Evolutionary conservation across 2,888 invertebrate species (phyloP).

Genomic region (Epinotia brunnichana): DNA sequence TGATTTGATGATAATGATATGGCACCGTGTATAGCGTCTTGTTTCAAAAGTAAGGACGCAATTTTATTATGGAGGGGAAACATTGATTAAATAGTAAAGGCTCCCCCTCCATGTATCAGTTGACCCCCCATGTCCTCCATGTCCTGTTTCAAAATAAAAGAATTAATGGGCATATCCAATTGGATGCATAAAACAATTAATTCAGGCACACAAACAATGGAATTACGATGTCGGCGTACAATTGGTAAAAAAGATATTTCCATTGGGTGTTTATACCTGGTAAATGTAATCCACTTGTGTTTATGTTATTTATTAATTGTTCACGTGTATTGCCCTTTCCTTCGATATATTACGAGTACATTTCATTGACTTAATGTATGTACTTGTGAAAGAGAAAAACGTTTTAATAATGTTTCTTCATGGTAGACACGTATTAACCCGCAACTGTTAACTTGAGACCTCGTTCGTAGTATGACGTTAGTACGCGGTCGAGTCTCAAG

Average conservation of each 20-base stretch:
- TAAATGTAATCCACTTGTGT: constrained; percentile 25
- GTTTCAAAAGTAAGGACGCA: neutral
- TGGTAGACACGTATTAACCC: too few species aligned
- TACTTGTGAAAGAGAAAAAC: too few species aligned
- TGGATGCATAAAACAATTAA: constrained; percentile 28
- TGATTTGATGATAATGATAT: too few species aligned
- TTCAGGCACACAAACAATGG: constrained; percentile 37
- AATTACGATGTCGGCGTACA: constrained; percentile 34
- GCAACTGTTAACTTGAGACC: too few species aligned
- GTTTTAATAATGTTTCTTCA: too few species aligned
- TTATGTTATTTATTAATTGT: constrained; percentile 28
- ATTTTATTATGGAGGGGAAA: constrained; percentile 24
- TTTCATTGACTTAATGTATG: too few species aligned
- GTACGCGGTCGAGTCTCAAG: too few species aligned
- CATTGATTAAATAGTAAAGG: constrained; percentile 24
- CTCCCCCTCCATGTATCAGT: constrained; percentile 22
- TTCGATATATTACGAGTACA: neutral
- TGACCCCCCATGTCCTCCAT: too few species aligned
- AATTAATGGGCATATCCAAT: constrained; percentile 27
- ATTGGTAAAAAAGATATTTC: constrained; percentile 27
- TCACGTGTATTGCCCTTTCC: neutral
- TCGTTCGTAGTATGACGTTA: too few species aligned
- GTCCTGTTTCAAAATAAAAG: constrained; percentile 33
- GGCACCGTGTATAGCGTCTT: too few species aligned
- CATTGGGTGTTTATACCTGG: constrained; percentile 3